Base-by-base conservation (phyloP, 1,140 invertebrate genomes). In the Drosophila ohnishii region DNA sequence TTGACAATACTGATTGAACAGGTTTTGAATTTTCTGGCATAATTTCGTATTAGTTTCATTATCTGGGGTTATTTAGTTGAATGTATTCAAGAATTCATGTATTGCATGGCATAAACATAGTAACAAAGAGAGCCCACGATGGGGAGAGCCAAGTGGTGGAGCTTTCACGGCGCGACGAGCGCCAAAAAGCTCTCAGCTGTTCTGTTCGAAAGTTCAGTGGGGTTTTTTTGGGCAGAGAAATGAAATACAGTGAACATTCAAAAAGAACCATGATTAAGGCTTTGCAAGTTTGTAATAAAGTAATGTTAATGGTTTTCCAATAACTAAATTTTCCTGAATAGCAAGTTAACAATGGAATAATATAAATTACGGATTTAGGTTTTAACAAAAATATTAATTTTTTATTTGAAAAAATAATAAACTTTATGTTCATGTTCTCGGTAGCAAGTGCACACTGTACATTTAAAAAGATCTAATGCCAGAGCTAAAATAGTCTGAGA, bases 401-500 rank as follows among this genome's bases (percentile, higher is more conserved):
- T 5, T 28, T 28, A 6, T 28, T 28, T 0, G 5, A 28, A 28
- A 28, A 28, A 5, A 28, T 5, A 28, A 28, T 28, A 5, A 5
- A 28, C 25, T 28, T 28, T 28, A 5, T 28, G 5, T 28, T 28
- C 5, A 28, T 5, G 5, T 28, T 28, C 25, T 28, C 5, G 25
- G 25, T 19, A 45, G 0, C n/a, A 8, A 45, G 40, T 7, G 5
- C 10, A 0, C 8, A 62, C 62, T 62, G 40, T 45, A 28, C 28
- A 28, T n/a, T 28, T 28, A 11, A 45, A 34, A 25, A 63, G 45
- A 85, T 71, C 65, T 69, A 79, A 60, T 82, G 82, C 63, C 72
- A 59, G 75, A 75, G 74, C 74, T 80, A 63, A 70, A 69, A 61
- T 73, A 62, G 77, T 59, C 60, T 37, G 62, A 75, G 45, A 60